Percentiles rank a stretch among this genome's conserved stretches.
These are phyloP conservation scores for Labroides dimidiatus DNA, from an alignment of 2,797 vertebrate species.

Conservation along the genomic window DNA sequence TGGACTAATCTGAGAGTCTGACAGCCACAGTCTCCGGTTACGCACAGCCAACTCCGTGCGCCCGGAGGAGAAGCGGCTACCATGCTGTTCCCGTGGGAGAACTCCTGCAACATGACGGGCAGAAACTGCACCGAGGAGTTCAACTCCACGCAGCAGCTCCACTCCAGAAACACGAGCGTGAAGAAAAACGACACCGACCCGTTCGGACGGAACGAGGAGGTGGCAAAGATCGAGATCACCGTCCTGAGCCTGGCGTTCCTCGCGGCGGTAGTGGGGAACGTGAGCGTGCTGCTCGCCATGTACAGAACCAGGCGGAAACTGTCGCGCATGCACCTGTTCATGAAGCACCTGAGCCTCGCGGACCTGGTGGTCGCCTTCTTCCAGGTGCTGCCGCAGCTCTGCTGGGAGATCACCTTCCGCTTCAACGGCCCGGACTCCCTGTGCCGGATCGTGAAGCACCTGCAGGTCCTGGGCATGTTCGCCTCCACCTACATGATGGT, in stretches of 20 bases:
- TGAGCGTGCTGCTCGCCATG: slow-evolving; percentile 87
- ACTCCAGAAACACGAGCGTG: slow-evolving; percentile 45
- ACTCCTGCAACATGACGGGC: slow-evolving; percentile 48
- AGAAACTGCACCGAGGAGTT: slow-evolving; percentile 42
- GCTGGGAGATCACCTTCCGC: slow-evolving; percentile 93
- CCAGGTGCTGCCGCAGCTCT: slow-evolving; percentile 94
- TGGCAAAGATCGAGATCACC: slow-evolving; percentile 90
- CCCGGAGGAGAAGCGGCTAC: slow-evolving; percentile 14
- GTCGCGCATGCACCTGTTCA: slow-evolving; percentile 92
- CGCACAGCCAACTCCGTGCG: slow-evolving; percentile 45
- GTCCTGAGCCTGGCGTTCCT: slow-evolving; percentile 87
- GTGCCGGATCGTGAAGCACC: slow-evolving; percentile 91
- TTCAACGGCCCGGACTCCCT: slow-evolving; percentile 90
- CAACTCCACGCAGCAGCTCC: slow-evolving; percentile 13
- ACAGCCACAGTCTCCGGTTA: slow-evolving; percentile 2
- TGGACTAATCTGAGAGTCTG: neutral
- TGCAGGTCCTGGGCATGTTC: slow-evolving; percentile 95
- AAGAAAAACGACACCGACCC: slow-evolving; percentile 67
- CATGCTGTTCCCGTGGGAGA: slow-evolving; percentile 46
- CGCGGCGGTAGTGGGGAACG: slow-evolving; percentile 86
- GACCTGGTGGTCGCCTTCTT: slow-evolving; percentile 93
- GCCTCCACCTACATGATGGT: slow-evolving; percentile 95
- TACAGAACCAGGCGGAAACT: slow-evolving; percentile 82
- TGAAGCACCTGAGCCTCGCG: slow-evolving; percentile 90
- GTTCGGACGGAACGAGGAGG: slow-evolving; percentile 86